Evolutionary conservation across 2,888 invertebrate genomes (phyloP), one percentile per base, ranked within the genome.

Genomic region (Clistopyga incitator): DNA sequence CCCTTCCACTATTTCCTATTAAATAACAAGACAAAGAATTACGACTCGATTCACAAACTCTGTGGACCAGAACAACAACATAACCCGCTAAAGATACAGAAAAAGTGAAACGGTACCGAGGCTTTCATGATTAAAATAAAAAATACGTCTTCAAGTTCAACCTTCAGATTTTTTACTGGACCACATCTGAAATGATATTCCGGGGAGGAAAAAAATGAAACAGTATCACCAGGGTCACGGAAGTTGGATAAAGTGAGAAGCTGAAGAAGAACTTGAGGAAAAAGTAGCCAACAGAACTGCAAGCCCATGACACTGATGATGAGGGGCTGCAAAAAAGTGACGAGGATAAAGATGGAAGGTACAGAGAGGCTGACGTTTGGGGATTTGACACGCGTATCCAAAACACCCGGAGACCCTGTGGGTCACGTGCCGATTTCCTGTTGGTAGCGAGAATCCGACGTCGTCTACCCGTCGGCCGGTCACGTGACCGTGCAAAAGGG

Each of bases 301-400:
- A 65, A 47, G 18, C n/a, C 45, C 34, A 64, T 18, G 54, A 59
- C 23, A 54, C 71, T 59, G 78, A 84, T 59, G 78, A 84, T 71
- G 78, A 80, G 75, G 59, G 68, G 59, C 59, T 47, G n/a, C n/a
- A n/a, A 75, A 76, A 84, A 67, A 18, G 61, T 20, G 64, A 64
- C 4, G 64, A 64, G 38, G 67, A 45, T 42, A 61, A 15, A 50
- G 61, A 47, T 23, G 56, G 76, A 75, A 72, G 52, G 25, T 18
- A 67, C n/a, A 61, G 76, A 61, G 76, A 52, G 76, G 64, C 65
- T 78, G 78, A 84, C 90, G 90, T 90, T 92, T 89, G 88, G 91
- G 91, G 92, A 92, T 91, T 93, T 92, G 93, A 93, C 92, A 92
- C 92, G 92, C 91, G 92, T 92, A 92, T 90, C 91, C 90, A 91